Evolutionary conservation across 2,888 invertebrate genomes (phyloP), one percentile per base, ranked within the genome.

Genomic region (Gandaritis pyraliata): DNA sequence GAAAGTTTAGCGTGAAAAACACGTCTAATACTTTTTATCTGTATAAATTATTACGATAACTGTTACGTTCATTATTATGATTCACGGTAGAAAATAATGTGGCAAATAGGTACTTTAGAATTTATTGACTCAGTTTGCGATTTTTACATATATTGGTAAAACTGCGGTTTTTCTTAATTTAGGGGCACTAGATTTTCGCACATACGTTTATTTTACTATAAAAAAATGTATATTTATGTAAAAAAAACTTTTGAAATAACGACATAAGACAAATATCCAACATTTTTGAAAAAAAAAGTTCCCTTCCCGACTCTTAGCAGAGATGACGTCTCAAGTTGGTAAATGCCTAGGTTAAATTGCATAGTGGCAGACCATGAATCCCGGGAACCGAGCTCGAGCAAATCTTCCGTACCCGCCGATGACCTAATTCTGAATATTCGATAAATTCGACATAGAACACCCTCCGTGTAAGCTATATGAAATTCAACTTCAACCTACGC

Each of bases 351-450:
- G n/a, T 8, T 12, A 38, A n/a, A 48, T 51, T 43, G 49, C 38
- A 38, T 49, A 48, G 45, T 48, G 13, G 39, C 30, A 53, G 30
- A 7, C n/a, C 41, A 39, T 11, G 33, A 39, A 41, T 36, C 43
- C 50, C 46, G 46, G 58, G 54, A 45, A 63, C 41, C 39, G 10
- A 6, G 13, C 39, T 39, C 16, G 36, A 45, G 56, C 15, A 54
- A 60, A 41, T 45, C 38, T 12, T 41, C 36, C 33, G 33, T 39
- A 48, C 55, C 5, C 41, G 43, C 29, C 15, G 18, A 43, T 64
- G 58, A 64, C 61, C 60, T 64, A 64, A 43, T 64, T 64, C 38
- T 29, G 16, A 12, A 38, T 49, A 59, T 59, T 56, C 56, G 36
- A 56, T 56, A 48, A 62, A 49, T 58, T 49, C 16, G 18, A 39